Conservation (phyloP, 2,888 invertebrate genomes). For the Hoplodrina blanda region DNA sequence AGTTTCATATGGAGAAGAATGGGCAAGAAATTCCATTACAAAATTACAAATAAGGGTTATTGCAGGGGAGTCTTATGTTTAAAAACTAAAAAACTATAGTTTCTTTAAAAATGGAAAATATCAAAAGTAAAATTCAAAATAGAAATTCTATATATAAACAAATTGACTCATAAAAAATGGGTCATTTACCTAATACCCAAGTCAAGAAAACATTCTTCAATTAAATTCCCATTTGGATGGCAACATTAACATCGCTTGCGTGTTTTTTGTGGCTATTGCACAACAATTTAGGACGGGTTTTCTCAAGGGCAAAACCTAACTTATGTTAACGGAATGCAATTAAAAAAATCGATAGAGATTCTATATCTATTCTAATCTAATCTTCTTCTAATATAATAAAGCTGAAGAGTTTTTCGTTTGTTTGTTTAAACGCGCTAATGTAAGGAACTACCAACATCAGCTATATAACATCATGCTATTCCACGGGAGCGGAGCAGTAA, state of each 20-base stretch:
- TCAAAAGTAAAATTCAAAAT: background rate
- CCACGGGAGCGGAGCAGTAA: no score
- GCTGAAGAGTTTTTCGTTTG: no score
- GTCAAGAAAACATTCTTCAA: conserved; percentile 2
- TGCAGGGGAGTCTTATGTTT: no score
- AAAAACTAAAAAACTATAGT: no score
- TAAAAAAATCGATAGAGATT: background rate
- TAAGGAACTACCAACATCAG: no score
- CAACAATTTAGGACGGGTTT: conserved; percentile 52
- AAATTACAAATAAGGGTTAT: no score
- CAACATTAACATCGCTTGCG: conserved; percentile 19
- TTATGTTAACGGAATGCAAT: conserved; percentile 11
- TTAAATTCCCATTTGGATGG: conserved; percentile 41
- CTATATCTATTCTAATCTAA: no score
- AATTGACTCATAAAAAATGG: background rate
- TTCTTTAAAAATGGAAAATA: background rate
- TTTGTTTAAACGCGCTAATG: no score
- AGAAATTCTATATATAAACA: conserved; percentile 2
- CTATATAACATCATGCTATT: no score
- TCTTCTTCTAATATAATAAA: no score
- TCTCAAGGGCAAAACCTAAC: conserved; percentile 34
- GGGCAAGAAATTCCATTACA: no score
- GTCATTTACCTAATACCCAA: conserved; percentile 1
- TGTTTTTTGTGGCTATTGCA: conserved; percentile 45
- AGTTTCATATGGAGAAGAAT: no score